phyloP scores from a whole-genome alignment of 2,113 vertebrate genomes.

The Macroglossus sobrinus region DNA sequence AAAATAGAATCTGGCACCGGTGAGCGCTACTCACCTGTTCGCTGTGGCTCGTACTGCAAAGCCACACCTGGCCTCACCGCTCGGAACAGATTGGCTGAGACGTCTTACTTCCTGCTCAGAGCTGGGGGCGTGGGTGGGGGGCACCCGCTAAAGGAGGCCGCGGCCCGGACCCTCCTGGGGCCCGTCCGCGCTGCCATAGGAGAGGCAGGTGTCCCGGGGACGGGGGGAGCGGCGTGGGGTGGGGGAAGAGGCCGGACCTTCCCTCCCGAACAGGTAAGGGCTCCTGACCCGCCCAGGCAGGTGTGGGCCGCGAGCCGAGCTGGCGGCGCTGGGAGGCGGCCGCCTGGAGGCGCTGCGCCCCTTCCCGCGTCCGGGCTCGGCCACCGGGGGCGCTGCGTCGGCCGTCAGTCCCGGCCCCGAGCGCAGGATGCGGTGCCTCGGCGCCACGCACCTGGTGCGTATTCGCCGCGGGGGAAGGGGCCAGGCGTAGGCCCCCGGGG shows the following conservation, averaged over 20 bases:
- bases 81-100: background rate
- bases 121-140: no score
- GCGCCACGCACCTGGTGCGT: constrained; percentile 67
- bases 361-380: background rate
- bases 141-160: fast-evolving
- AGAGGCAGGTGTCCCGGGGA: no score
- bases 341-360: constrained; percentile 10
- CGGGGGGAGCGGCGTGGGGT: no score
- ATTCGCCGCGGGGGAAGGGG: background rate
- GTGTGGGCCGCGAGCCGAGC: background rate
- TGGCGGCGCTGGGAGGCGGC: background rate
- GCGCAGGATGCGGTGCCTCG: constrained; percentile 66
- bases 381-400: background rate
- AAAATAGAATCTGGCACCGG: background rate
- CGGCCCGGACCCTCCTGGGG: background rate
- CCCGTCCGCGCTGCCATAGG: background rate
- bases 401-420: background rate
- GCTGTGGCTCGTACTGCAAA: background rate
- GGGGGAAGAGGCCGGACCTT: background rate
- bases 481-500: no score
- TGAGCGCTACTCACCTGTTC: background rate
- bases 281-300: background rate
- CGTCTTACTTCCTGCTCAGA: background rate
- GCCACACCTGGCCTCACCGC: fast-evolving
- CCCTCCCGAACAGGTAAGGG: fast-evolving